Evolutionary conservation across 92 coral and sea anemone genomes (phyloP).

Genomic region (Umimayanthus kanabou): DNA sequence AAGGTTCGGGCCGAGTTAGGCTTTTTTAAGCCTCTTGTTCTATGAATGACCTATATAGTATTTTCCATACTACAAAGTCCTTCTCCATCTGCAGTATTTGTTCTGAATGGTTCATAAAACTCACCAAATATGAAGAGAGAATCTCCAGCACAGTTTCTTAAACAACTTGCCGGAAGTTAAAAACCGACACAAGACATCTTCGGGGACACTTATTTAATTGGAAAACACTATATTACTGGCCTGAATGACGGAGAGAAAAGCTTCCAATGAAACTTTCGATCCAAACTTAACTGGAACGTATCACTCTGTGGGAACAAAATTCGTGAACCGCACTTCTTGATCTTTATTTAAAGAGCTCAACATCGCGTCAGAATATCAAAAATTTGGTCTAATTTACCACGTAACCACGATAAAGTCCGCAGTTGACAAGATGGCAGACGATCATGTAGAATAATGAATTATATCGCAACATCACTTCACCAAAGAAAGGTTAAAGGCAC

Average conservation of each 20-base stretch:
- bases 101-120: neutral
- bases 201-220: neutral
- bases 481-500: neutral
- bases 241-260: neutral
- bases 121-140: neutral
- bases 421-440: neutral
- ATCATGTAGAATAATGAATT: neutral
- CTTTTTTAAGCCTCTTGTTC: no score
- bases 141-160: neutral
- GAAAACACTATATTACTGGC: neutral
- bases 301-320: neutral
- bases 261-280: neutral
- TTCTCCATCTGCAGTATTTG: neutral
- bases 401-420: neutral
- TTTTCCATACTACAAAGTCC: neutral
- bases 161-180: neutral
- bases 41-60: no score
- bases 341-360: neutral
- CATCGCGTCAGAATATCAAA: neutral
- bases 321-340: neutral
- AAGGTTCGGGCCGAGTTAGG: no score
- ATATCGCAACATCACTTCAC: neutral
- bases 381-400: no score
- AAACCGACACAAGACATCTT: neutral
- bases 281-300: neutral